Evolutionary conservation across 2,797 vertebrate genomes (phyloP), one percentile per base, ranked within the genome.

Genomic region (Pseudopleuronectes americanus): DNA sequence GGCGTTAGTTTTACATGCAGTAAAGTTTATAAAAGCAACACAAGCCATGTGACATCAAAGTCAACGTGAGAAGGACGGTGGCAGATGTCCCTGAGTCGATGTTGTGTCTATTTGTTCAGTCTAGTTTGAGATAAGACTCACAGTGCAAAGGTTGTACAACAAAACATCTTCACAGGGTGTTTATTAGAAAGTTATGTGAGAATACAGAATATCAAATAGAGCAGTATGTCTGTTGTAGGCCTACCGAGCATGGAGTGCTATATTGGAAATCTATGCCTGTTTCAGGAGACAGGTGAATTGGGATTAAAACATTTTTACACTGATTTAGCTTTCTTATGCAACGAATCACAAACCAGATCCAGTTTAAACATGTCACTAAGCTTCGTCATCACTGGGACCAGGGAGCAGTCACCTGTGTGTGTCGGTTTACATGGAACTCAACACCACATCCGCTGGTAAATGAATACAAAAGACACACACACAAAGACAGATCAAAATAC

Each of bases 21-120:
- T 21, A 9, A 48, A 8, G 3, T 48, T 48, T 5, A 21, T 3
- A 48, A 13, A 43, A 48, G 3, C 8, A 2, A 10, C 19, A n/a
- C 8, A 48, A 33, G 24, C 21, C 24, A 1, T 6, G 41, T n/a
- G 0, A 10, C 14, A 17, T 23, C 33, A 22, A 38, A 1, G 4
- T 22, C 2, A 21, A 33, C 51, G 21, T 62, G 45, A 53, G 36
- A 17, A 10, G 33, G 16, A 41, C 5, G 4, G 21, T 13, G 10
- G 48, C 41, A 43, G 58, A 64, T 48, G 56, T 53, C 51, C 64
- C 6, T 1, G 41, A 57, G 16, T 41, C 28, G 16, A 13, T 33
- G 59, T 41, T 45, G 26, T 47, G 51, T 70, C 28, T 76, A 23
- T 72, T 41, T 63, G 57, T 64, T 26, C 7, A 33, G 36, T 62